Evolutionary conservation across 2,888 invertebrate genomes (phyloP), one percentile per base, ranked within the genome.

Genomic region (Punctoribates punctum): DNA sequence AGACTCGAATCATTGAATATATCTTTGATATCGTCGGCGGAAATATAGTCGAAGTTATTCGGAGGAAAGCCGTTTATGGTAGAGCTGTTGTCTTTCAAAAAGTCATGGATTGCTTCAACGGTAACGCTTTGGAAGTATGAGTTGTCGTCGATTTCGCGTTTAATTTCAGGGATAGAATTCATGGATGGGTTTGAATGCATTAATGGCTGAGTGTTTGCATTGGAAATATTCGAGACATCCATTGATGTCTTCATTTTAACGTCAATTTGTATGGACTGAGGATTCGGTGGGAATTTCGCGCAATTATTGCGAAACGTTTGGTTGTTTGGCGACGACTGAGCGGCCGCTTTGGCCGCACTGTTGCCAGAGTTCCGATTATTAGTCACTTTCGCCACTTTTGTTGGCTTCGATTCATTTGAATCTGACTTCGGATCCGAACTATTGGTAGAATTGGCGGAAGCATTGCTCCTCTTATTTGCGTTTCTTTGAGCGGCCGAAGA

Each of bases 81-180:
- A 34, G 54, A n/a, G 15, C 51, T 73, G 20, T 57, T 57, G 57
- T 46, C 25, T 13, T 42, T 42, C 34, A 60, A 23, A 15, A 48
- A 25, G 46, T 72, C 46, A 48, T 17, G 25, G 13, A 72, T 48
- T 1, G 72, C 72, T 5, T 72, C 72, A 48, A 72, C 72, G n/a
- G 23, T 72, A 1, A 72, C 48, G 46, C 25, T 27, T 4, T 72
- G 23, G 46, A 72, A 72, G 48, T 72, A 72, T 11, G 46, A 42
- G 46, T 72, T 72, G 48, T 72, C 72, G 20, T 25, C 48, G 23
- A 72, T 27, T 48, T 72, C 72, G 15, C 72, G 25, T 38, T 72
- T 72, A 0, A 72, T 48, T 72, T 72, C 72, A 5, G 72, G 42
- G 0, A 27, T 20, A 20, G 72, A 72, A 72, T 25, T 72, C 1